Base-by-base conservation (phyloP, 2,113 vertebrate genomes). In the Phaethornis superciliosus region DNA sequence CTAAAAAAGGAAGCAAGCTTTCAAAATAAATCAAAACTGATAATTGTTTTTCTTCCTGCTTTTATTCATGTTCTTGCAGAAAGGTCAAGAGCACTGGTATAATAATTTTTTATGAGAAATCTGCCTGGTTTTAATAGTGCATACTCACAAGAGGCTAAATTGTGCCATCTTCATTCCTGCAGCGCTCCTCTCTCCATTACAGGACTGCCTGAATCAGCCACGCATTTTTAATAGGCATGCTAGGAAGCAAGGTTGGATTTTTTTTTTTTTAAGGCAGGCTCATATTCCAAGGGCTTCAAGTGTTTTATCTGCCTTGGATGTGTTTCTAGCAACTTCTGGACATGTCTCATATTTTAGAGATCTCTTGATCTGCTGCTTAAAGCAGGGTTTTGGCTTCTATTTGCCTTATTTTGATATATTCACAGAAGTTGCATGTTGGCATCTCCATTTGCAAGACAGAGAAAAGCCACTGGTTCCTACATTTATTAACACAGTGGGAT, bases 251-350 rank as follows among this genome's bases (percentile, higher is more conserved):
- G 26, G 72, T 3, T 77, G 68, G 52, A 85, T 85, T 94, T 80
- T 95, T 94, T 83, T 95, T 63, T 93, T 93, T 88, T 80, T 52
- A 95, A 95, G 64, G 13, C 60, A 95, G 37, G 26, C 42, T 94
- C 33, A 22, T 82, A 91, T 81, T 95, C 59, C n/a, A 77, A 80
- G 47, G 55, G 60, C n/a, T 63, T 88, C 55, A 54, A 89, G 65
- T 81, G n/a, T 87, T 92, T 92, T 85, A 67, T 84, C 49, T 33
- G 35, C 23, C 54, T 79, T 91, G n/a, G 58, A 15, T 37, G 37
- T 60, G 35, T 86, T 86, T 86, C 35, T 79, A 75, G 35, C 58
- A 81, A 68, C 26, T 16, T 40, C 27, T 88, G 12, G 14, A 5
- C 58, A 80, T 24, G 24, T 42, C 69, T 68, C 9, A 15, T 51